These are phyloP conservation scores for Meda fulgida DNA, from an alignment of 2,797 vertebrate species.

Conservation along the genomic window DNA sequence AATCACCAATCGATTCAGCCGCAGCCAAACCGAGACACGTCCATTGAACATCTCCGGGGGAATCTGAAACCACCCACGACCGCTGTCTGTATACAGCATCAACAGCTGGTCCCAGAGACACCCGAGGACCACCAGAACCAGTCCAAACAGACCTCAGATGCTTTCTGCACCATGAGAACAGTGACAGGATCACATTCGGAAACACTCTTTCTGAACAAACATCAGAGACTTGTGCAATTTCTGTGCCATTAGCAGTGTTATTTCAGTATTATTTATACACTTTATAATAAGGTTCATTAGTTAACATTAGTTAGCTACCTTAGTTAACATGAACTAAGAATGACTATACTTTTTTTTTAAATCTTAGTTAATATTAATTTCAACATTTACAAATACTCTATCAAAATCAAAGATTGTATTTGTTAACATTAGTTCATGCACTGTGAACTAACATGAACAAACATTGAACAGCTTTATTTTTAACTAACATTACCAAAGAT, in stretches of 20 bases:
- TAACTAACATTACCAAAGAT: no score
- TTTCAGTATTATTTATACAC: neutral
- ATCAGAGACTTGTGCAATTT: neutral
- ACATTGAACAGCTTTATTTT: no score
- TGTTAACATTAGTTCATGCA: no score
- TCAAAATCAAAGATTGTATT: no score
- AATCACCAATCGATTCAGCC: conserved; percentile 37
- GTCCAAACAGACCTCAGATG: neutral
- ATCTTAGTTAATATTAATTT: no score
- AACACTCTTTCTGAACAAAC: neutral
- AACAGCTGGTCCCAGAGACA: conserved; percentile 51
- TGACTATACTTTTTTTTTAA: no score
- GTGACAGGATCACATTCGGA: neutral
- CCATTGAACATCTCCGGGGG: conserved; percentile 48
- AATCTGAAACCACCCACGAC: conserved; percentile 56
- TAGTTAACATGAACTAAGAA: no score
- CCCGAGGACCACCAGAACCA: conserved; percentile 12
- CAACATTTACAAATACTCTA: no score
- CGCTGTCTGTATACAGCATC: conserved; percentile 52
- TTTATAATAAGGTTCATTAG: no score
- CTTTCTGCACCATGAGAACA: neutral
- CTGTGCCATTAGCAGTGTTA: neutral
- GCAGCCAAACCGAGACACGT: conserved; percentile 35
- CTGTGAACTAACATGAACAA: no score
- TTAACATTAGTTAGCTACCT: no score